Percentiles rank a stretch among this genome's conserved stretches.
These are phyloP conservation scores for Esox niger DNA, from an alignment of 2,113 vertebrate species.

Conservation along the genomic window DNA sequence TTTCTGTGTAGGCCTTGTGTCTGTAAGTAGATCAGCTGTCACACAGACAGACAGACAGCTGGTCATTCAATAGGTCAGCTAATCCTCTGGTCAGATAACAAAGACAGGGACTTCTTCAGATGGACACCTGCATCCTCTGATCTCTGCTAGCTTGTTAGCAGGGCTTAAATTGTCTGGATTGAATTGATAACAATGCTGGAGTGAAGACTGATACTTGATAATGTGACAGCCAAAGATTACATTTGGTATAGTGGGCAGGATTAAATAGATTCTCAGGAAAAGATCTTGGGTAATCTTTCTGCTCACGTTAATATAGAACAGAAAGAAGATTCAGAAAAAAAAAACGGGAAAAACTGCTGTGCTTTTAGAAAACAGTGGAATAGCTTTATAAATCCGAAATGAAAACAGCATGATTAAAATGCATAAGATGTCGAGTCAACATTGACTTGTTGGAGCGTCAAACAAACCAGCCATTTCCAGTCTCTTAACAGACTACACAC, in stretches of 20 bases:
- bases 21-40: neutral
- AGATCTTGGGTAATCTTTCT: too few species aligned
- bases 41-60: conserved; percentile 25
- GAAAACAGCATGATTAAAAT: neutral
- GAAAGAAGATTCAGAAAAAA: conserved; percentile 8
- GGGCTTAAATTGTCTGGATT: conserved; percentile 6
- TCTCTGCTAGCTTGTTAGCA: conserved; percentile 35
- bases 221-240: neutral
- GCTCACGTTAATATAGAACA: too few species aligned
- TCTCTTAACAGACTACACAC: neutral
- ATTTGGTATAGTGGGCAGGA: too few species aligned
- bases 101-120: conserved; percentile 50
- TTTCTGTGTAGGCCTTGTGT: neutral
- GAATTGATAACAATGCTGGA: conserved; percentile 42
- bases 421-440: neutral
- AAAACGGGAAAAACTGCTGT: neutral
- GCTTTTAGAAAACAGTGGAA: neutral
- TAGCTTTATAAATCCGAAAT: neutral
- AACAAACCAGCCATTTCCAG: neutral
- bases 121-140: conserved; percentile 40
- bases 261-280: too few species aligned
- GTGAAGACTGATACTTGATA: neutral
- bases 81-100: conserved; percentile 65
- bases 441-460: neutral
- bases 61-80: conserved; percentile 65